Evolutionary conservation across 1,140 invertebrate genomes (phyloP).

Genomic region (Camponotus pennsylvanicus): DNA sequence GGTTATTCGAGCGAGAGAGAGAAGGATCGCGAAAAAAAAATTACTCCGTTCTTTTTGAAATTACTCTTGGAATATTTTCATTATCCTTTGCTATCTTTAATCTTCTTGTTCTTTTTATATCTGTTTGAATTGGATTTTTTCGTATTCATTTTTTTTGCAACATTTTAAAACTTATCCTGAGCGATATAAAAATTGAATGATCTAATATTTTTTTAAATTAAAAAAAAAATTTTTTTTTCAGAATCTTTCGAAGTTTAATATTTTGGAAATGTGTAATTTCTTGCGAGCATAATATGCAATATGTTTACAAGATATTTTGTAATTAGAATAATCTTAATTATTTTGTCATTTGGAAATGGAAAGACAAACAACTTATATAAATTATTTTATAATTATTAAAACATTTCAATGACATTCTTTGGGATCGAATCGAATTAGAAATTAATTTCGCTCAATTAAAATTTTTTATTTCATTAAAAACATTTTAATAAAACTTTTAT

Average conservation of each 20-base stretch:
- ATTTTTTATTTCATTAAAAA: not conserved
- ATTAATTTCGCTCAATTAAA: not conserved
- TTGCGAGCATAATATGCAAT: not conserved
- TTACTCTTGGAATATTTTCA: slow-evolving; percentile 7
- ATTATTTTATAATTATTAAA: not conserved
- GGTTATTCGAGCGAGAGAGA: not conserved
- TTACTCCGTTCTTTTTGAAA: slow-evolving; percentile 4
- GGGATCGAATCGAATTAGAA: not conserved
- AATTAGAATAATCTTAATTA: slow-evolving; percentile 19
- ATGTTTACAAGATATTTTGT: not conserved
- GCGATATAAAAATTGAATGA: not conserved
- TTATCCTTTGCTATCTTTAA: not conserved
- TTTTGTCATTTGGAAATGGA: not conserved
- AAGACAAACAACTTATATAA: not conserved
- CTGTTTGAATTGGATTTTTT: not conserved
- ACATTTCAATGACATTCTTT: not conserved
- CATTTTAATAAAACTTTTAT: not conserved
- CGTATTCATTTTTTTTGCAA: not conserved
- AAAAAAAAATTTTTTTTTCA: not conserved
- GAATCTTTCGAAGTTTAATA: not conserved
- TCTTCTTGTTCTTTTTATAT: slow-evolving; percentile 1
- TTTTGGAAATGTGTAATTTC: not conserved
- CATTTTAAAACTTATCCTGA: not conserved
- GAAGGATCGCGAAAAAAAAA: not conserved
- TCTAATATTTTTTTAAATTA: not conserved